Conservation (phyloP, 2,888 invertebrate genomes). For the Trissolcus brochymenae region DNA sequence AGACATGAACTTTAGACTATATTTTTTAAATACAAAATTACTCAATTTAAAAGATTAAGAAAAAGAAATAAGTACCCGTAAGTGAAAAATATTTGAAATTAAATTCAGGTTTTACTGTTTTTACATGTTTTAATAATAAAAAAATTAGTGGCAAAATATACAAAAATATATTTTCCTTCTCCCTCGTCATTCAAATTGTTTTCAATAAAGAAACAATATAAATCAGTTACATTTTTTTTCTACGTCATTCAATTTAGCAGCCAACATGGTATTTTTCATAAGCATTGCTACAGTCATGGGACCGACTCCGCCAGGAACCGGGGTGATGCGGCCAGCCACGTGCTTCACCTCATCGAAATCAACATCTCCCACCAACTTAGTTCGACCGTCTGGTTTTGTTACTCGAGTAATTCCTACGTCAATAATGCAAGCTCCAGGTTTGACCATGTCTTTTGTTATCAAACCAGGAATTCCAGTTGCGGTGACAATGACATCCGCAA, state of each 20-base stretch:
- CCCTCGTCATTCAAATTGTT: too few relatives aligned
- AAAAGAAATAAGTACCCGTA: too few relatives aligned
- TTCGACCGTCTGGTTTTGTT: constrained; percentile 81
- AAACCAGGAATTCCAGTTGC: constrained; percentile 86
- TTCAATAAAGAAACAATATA: not conserved
- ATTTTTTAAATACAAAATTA: too few relatives aligned
- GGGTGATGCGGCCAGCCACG: constrained; percentile 90
- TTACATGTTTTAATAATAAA: too few relatives aligned
- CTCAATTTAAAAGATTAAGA: too few relatives aligned
- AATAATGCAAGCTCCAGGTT: constrained; percentile 91
- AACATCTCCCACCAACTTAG: constrained; percentile 90
- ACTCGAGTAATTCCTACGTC: constrained; percentile 92
- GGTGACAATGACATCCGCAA: constrained; percentile 87
- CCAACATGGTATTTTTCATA: constrained; percentile 91
- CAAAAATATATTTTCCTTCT: too few relatives aligned
- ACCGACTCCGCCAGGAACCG: constrained; percentile 95
- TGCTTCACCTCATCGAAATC: constrained; percentile 90
- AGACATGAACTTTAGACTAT: constrained; percentile 6
- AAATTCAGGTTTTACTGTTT: too few relatives aligned
- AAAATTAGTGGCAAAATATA: too few relatives aligned
- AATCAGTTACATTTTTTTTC: not conserved
- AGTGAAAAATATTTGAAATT: too few relatives aligned
- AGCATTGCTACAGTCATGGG: constrained; percentile 97
- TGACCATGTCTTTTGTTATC: constrained; percentile 90
- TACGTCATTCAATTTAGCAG: constrained; percentile 78